Conservation (phyloP, 2,113 vertebrate species). For the Nansenia antarctica region DNA sequence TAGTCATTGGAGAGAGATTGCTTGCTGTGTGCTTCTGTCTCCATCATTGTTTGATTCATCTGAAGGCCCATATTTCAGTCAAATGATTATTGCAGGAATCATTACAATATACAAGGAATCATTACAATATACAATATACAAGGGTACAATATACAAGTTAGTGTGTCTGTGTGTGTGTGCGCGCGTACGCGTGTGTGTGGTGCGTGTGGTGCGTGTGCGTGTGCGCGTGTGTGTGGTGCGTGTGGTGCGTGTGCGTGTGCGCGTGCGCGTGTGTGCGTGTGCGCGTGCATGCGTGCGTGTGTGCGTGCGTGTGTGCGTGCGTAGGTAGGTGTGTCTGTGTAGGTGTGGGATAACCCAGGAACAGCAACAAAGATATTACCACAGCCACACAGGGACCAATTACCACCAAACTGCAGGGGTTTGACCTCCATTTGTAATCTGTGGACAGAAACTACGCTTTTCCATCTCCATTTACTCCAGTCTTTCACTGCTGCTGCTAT, state of each 20-base stretch:
- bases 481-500: background rate
- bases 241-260: background rate
- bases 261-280: background rate
- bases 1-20: background rate
- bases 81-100: too few species aligned
- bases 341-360: background rate
- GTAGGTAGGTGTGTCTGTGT: background rate
- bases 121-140: too few species aligned
- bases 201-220: background rate
- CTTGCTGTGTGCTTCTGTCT: background rate
- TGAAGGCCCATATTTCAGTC: too few species aligned
- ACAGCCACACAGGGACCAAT: background rate
- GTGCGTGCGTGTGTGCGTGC: background rate
- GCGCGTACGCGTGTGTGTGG: background rate
- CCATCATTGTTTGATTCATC: background rate
- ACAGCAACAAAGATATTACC: background rate
- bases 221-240: background rate
- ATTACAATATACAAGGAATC: too few species aligned
- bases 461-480: background rate
- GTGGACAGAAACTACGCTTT: background rate
- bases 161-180: background rate
- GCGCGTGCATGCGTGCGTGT: background rate
- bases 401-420: background rate
- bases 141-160: background rate
- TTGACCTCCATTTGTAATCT: background rate